A percentile compares a stretch with the other conserved stretches of the same genome.
These are phyloP conservation scores for Sus cebifrons DNA, from an alignment of 2,797 vertebrate genomes.

Conservation along the genomic window DNA sequence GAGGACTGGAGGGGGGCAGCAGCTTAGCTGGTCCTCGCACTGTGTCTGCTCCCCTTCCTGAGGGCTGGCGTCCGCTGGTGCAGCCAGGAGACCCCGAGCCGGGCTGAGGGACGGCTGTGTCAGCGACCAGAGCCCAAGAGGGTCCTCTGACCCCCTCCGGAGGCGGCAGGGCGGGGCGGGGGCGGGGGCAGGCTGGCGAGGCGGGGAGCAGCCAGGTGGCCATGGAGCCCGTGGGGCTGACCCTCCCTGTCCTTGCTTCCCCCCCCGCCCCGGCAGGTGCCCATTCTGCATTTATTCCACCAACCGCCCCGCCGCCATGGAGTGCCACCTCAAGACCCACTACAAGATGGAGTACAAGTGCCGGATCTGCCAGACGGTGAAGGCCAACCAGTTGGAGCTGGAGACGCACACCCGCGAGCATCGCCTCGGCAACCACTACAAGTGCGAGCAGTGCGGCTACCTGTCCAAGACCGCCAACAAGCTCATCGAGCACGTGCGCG, in stretches of 20 bases:
- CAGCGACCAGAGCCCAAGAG: slow-evolving; percentile 1
- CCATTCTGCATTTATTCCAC: slow-evolving; percentile 99
- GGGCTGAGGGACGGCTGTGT: slow-evolving; percentile 31
- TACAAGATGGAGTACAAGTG: slow-evolving; percentile 99
- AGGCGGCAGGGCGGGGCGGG: slow-evolving; percentile 72
- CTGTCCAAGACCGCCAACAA: slow-evolving; percentile 99
- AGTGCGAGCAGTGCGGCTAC: slow-evolving; percentile 99
- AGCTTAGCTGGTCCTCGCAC: not conserved
- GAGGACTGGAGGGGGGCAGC: slow-evolving; percentile 59
- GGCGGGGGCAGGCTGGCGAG: slow-evolving; percentile 62
- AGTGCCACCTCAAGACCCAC: slow-evolving; percentile 99
- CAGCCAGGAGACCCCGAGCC: slow-evolving; percentile 42
- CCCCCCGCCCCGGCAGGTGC: slow-evolving; percentile 92
- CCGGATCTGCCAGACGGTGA: slow-evolving; percentile 99
- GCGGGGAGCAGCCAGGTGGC: not conserved
- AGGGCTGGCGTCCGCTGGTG: not conserved
- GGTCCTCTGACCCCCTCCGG: slow-evolving; percentile 27
- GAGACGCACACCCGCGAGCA: slow-evolving; percentile 98
- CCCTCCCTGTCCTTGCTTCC: not conserved
- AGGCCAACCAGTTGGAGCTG: slow-evolving; percentile 98
- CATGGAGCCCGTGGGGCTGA: not conserved
- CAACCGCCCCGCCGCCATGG: slow-evolving; percentile 98
- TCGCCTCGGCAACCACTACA: slow-evolving; percentile 99
- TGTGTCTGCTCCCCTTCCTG: slow-evolving; percentile 67
- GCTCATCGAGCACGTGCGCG: slow-evolving; percentile 99